Conservation (phyloP, 2,888 invertebrate genomes). For the Ochropacha duplaris region DNA sequence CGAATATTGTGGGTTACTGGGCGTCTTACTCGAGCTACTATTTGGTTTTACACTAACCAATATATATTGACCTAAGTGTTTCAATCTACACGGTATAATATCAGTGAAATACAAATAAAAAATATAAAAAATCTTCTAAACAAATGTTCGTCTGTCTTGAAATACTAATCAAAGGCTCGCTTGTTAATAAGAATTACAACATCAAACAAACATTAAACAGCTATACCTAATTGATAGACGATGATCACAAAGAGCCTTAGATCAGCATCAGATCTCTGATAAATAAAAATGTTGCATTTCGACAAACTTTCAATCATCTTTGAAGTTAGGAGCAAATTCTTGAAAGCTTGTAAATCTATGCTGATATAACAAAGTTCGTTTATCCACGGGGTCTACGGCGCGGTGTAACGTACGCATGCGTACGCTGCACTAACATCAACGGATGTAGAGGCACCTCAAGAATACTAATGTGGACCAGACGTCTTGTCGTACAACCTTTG, state of each 20-base stretch:
- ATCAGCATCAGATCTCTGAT: neutral
- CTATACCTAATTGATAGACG: neutral
- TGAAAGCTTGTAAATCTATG: neutral
- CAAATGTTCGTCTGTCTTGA: neutral
- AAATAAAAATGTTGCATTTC: neutral
- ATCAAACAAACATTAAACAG: neutral
- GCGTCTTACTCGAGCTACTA: conserved; percentile 45
- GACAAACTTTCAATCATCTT: neutral
- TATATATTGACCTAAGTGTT: too few relatives aligned
- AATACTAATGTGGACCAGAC: conserved; percentile 31
- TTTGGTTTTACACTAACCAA: conserved; percentile 19
- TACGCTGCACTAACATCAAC: conserved; percentile 21
- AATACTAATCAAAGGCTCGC: neutral
- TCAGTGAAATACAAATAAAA: too few relatives aligned
- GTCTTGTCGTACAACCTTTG: neutral
- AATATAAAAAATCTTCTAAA: neutral
- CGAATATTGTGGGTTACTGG: conserved; percentile 81
- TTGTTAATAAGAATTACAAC: neutral
- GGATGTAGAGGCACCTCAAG: conserved; percentile 33
- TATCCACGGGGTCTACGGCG: too few relatives aligned
- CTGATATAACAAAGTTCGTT: neutral
- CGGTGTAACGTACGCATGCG: neutral
- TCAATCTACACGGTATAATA: neutral
- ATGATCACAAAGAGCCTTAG: neutral
- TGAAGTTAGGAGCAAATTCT: neutral